Evolutionary conservation across 1,140 invertebrate genomes (phyloP).

Genomic region (Drosophila bifasciata): DNA sequence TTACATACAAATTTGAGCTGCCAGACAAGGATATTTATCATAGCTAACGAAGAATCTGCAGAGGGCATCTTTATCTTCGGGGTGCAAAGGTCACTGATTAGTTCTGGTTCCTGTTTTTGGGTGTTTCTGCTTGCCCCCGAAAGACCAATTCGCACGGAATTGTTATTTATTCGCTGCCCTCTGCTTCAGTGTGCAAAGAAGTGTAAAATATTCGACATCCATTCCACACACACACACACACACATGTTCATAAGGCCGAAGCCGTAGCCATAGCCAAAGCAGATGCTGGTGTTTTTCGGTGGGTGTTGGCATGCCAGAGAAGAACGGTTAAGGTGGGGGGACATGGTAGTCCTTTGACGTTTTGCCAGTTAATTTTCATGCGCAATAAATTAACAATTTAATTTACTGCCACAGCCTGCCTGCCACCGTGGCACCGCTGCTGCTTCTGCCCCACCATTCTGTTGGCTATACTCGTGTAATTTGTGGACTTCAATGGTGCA

Average conservation of each 20-base stretch:
- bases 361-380: conserved; percentile 75
- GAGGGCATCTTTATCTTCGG: too few relatives aligned
- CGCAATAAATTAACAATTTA: conserved; percentile 81
- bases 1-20: too few relatives aligned
- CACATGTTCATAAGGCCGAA: too few relatives aligned
- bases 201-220: conserved; percentile 79
- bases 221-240: conserved; percentile 49
- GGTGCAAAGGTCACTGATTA: too few relatives aligned
- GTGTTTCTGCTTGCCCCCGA: conserved; percentile 40
- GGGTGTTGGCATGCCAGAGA: conserved; percentile 8
- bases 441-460: conserved; percentile 17
- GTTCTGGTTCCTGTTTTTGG: conserved; percentile 24
- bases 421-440: neutral
- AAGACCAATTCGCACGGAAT: conserved; percentile 58
- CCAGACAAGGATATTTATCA: too few relatives aligned
- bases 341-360: conserved; percentile 21
- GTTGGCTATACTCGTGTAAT: conserved; percentile 29
- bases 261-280: conserved; percentile 18
- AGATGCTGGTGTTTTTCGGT: conserved; percentile 7
- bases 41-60: too few relatives aligned
- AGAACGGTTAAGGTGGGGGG: too few relatives aligned
- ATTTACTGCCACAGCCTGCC: conserved; percentile 59
- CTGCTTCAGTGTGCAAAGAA: conserved; percentile 39
- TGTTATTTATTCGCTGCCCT: conserved; percentile 62
- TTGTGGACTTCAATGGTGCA: conserved; percentile 24